These are phyloP conservation scores for Chrysodeixis includens DNA, from an alignment of 2,888 invertebrate species.

Conservation along the genomic window DNA sequence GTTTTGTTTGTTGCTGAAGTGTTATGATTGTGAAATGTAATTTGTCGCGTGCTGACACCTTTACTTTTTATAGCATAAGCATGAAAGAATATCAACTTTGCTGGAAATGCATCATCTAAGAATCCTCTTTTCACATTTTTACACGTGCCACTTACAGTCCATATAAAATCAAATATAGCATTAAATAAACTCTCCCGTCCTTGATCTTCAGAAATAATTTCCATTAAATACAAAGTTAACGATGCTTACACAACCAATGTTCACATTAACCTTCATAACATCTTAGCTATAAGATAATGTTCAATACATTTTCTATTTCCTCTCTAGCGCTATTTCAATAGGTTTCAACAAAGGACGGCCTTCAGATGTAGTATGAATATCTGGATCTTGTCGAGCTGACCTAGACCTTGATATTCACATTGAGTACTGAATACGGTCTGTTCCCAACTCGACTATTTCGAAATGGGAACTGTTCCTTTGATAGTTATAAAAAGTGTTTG, in stretches of 20 bases:
- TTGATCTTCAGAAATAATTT: not conserved
- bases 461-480: constrained; percentile 7
- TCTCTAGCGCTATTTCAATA: constrained; percentile 37
- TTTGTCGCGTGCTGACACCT: too few relatives aligned
- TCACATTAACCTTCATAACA: constrained; percentile 29
- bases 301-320: constrained; percentile 56
- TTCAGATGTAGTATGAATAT: constrained; percentile 79
- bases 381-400: constrained; percentile 72
- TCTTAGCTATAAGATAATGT: constrained; percentile 32
- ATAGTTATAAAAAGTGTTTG: not conserved
- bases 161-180: not conserved
- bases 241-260: constrained; percentile 22
- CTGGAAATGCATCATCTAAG: too few relatives aligned
- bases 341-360: constrained; percentile 65
- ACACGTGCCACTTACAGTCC: not conserved
- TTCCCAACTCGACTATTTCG: constrained; percentile 38
- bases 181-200: not conserved
- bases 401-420: constrained; percentile 68
- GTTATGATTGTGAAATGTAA: too few relatives aligned
- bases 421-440: constrained; percentile 42
- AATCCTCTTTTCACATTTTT: too few relatives aligned
- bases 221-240: not conserved
- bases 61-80: too few relatives aligned
- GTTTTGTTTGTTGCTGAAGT: not conserved
- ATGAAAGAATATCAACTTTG: too few relatives aligned